Percentiles rank a stretch among this genome's conserved stretches.
phyloP scores from a whole-genome alignment of 1,140 invertebrate species.

The Lasaia peninsularis region DNA sequence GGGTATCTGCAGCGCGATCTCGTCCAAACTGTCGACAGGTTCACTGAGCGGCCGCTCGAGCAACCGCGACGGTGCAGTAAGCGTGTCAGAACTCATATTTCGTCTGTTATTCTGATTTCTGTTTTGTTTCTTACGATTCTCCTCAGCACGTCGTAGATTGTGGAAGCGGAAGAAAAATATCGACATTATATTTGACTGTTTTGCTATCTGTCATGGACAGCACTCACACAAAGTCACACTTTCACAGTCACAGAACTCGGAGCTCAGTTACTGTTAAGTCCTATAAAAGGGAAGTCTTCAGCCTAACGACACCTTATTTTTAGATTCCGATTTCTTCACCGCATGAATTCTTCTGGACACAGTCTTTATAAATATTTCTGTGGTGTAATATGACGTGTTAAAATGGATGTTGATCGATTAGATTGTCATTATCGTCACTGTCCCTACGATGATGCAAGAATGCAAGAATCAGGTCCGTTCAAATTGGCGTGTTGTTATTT shows the following conservation, averaged over 20 bases:
- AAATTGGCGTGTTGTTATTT: too few species aligned
- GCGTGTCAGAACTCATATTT: slow-evolving; percentile 77
- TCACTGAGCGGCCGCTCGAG: slow-evolving; percentile 89
- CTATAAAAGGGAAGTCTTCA: not conserved
- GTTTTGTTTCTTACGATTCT: slow-evolving; percentile 78
- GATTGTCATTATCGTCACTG: too few species aligned
- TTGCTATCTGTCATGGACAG: not conserved
- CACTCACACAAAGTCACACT: slow-evolving; percentile 9
- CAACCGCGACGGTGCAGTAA: slow-evolving; percentile 84
- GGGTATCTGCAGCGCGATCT: slow-evolving; percentile 93
- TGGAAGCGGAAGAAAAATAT: slow-evolving; percentile 96
- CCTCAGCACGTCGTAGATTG: slow-evolving; percentile 90
- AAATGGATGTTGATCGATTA: too few species aligned
- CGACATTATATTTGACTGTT: slow-evolving; percentile 82
- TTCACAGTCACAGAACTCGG: not conserved
- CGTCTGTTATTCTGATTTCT: slow-evolving; percentile 71
- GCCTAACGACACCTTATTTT: not conserved
- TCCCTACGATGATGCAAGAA: too few species aligned
- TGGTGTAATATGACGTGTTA: too few species aligned
- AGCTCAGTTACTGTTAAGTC: not conserved
- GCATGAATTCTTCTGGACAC: too few species aligned
- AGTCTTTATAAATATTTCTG: too few species aligned
- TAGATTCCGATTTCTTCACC: not conserved
- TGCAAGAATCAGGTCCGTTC: too few species aligned
- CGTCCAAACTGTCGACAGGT: slow-evolving; percentile 92